A percentile compares a stretch with the other conserved stretches of the same genome.
phyloP scores from a whole-genome alignment of 2,797 vertebrate species.

The Hypotaenidia okinawae region DNA sequence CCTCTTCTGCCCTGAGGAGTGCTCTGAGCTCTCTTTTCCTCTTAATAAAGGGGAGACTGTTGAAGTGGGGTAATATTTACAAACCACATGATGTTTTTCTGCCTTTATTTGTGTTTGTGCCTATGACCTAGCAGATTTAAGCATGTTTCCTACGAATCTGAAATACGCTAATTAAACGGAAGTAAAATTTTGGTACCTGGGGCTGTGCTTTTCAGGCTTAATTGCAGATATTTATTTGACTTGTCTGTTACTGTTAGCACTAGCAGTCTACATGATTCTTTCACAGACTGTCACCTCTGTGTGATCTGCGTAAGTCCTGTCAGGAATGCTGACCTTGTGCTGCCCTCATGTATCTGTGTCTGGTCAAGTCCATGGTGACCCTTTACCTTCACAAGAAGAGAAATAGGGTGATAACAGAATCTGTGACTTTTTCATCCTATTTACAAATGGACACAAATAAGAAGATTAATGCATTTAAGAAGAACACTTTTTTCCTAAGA shows the following conservation, averaged over 20 bases:
- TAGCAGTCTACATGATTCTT: background rate
- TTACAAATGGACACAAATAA: background rate
- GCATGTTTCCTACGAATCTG: background rate
- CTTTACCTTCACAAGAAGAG: background rate
- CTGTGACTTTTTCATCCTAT: background rate
- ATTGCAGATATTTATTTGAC: background rate
- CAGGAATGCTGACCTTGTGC: slow-evolving; percentile 10
- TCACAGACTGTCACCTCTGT: slow-evolving; percentile 16
- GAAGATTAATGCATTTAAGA: background rate
- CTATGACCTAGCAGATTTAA: background rate
- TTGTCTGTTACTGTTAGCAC: background rate
- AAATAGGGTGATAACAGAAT: background rate
- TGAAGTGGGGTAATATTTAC: background rate
- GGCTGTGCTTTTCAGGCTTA: background rate
- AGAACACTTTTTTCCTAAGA: background rate
- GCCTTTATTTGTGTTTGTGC: background rate
- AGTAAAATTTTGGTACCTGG: background rate
- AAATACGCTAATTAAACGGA: background rate
- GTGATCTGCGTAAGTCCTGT: background rate
- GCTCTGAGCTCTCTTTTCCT: background rate
- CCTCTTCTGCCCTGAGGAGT: background rate
- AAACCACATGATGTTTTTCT: background rate
- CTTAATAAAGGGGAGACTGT: background rate
- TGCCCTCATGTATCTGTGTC: background rate
- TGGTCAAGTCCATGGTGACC: background rate